Evolutionary conservation across 2,797 vertebrate species (phyloP).

Genomic region (Thunnus albacares): DNA sequence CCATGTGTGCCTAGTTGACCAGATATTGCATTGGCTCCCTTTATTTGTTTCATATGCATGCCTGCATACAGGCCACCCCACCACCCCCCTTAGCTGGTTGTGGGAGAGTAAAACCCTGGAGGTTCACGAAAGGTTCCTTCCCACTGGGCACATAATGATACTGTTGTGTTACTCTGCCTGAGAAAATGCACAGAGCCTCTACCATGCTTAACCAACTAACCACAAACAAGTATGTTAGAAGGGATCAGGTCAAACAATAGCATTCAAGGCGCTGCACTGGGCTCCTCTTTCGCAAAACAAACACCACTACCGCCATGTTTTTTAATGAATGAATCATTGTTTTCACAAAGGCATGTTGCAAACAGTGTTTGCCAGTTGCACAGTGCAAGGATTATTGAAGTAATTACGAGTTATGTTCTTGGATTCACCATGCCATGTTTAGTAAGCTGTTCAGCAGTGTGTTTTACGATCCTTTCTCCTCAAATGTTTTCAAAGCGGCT

Average conservation of each 20-base stretch:
- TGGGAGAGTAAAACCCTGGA: constrained; percentile 80
- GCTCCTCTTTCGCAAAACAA: constrained; percentile 64
- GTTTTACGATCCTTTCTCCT: constrained; percentile 70
- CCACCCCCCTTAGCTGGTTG: constrained; percentile 64
- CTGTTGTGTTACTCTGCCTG: constrained; percentile 83
- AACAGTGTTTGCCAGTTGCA: constrained; percentile 15
- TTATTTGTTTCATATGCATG: constrained; percentile 84
- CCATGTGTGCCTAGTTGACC: constrained; percentile 79
- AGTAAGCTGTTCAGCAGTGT: constrained; percentile 51
- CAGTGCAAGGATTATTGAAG: constrained; percentile 39
- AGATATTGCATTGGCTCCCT: constrained; percentile 79
- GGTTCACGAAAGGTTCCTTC: constrained; percentile 82
- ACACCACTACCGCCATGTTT: constrained; percentile 48
- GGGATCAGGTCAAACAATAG: constrained; percentile 75
- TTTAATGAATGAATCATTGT: constrained; percentile 54
- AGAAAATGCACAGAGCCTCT: constrained; percentile 81
- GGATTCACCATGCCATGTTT: constrained; percentile 58
- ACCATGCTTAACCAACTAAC: constrained; percentile 79
- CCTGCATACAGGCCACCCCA: constrained; percentile 63
- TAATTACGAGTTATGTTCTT: constrained; percentile 56
- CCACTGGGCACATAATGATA: constrained; percentile 85
- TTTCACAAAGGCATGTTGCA: constrained; percentile 29
- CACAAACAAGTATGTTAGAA: constrained; percentile 79
- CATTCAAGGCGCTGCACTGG: constrained; percentile 63
- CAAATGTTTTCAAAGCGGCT: constrained; percentile 72